Percentiles rank a stretch among this genome's conserved stretches.
phyloP scores from a whole-genome alignment of 1,140 invertebrate genomes.

The Dryas iulia region DNA sequence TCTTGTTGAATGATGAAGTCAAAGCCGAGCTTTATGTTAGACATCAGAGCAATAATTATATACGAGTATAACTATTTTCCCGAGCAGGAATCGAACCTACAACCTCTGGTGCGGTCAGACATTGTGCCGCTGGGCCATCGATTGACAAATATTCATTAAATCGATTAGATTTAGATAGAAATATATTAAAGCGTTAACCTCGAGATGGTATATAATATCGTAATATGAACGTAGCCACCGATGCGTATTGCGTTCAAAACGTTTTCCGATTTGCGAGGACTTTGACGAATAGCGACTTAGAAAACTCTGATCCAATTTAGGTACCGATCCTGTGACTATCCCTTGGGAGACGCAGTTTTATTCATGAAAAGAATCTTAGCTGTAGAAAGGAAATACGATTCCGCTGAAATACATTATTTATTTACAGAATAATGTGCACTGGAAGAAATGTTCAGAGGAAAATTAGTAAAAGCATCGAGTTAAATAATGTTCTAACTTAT shows the following conservation, averaged over 20 bases:
- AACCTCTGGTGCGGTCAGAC: no score
- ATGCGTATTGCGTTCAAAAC: constrained; percentile 39
- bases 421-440: constrained; percentile 16
- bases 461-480: not conserved
- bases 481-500: not conserved
- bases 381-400: constrained; percentile 51
- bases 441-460: not conserved
- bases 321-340: constrained; percentile 55
- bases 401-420: constrained; percentile 43
- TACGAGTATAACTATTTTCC: no score
- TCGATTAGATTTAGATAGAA: not conserved
- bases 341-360: constrained; percentile 53
- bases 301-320: constrained; percentile 66
- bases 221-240: not conserved
- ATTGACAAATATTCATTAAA: no score
- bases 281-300: constrained; percentile 53
- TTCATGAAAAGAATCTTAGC: constrained; percentile 57
- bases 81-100: no score
- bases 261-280: constrained; percentile 40
- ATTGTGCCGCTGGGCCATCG: no score
- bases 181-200: not conserved
- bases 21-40: no score
- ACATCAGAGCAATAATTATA: no score
- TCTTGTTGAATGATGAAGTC: no score
- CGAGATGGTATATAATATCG: not conserved